phyloP scores from a whole-genome alignment of 1,140 invertebrate species.

The Bicyclus anynana region DNA sequence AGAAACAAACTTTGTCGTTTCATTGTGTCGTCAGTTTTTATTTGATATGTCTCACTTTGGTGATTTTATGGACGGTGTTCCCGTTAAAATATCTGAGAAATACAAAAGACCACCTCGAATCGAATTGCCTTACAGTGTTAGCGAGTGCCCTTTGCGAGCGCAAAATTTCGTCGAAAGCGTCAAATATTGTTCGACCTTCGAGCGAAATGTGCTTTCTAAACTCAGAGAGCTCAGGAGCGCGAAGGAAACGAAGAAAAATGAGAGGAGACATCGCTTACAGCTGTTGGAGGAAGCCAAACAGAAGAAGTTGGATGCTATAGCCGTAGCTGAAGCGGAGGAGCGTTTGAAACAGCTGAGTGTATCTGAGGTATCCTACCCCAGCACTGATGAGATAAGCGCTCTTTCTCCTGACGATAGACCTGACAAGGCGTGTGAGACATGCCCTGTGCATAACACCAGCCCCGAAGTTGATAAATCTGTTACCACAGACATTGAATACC shows the following conservation, averaged over 20 bases:
- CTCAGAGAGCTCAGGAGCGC: slow-evolving; percentile 82
- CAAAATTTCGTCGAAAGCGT: slow-evolving; percentile 70
- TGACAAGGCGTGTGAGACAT: slow-evolving; percentile 56
- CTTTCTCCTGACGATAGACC: slow-evolving; percentile 74
- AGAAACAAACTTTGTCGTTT: slow-evolving; percentile 65
- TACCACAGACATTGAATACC: slow-evolving; percentile 35
- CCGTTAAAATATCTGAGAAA: slow-evolving; percentile 91
- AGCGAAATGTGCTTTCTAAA: slow-evolving; percentile 83
- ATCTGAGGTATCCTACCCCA: slow-evolving; percentile 78
- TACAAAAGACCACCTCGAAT: slow-evolving; percentile 88
- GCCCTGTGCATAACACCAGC: slow-evolving; percentile 38
- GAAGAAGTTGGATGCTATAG: slow-evolving; percentile 66
- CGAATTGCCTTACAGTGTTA: slow-evolving; percentile 82
- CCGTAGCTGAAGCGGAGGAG: slow-evolving; percentile 71
- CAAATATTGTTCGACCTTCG: slow-evolving; percentile 85
- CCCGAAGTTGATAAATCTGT: slow-evolving; percentile 35
- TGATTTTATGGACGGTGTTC: slow-evolving; percentile 87
- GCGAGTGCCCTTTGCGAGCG: slow-evolving; percentile 79
- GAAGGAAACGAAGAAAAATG: slow-evolving; percentile 79
- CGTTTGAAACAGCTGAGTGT: slow-evolving; percentile 77
- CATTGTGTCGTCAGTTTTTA: slow-evolving; percentile 49
- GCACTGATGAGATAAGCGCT: slow-evolving; percentile 71
- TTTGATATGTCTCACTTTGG: slow-evolving; percentile 71
- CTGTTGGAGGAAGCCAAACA: slow-evolving; percentile 74
- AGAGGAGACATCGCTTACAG: slow-evolving; percentile 78